A percentile compares a stretch with the other conserved stretches of the same genome.
These are phyloP conservation scores for Acanthochromis polyacanthus DNA, from an alignment of 2,113 vertebrate species.

Conservation along the genomic window DNA sequence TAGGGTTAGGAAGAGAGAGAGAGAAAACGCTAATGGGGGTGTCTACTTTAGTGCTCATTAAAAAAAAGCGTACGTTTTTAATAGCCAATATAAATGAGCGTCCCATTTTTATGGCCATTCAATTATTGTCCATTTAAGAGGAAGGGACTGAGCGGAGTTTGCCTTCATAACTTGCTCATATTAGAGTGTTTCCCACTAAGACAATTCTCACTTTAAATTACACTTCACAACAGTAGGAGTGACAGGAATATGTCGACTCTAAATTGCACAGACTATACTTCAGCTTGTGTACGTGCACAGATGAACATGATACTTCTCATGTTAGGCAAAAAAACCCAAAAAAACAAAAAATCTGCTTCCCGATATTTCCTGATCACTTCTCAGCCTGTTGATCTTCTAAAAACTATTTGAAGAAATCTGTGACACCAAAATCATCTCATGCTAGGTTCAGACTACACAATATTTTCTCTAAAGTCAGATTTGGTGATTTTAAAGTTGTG, in stretches of 20 bases:
- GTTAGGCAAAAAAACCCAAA: neutral
- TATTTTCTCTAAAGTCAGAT: neutral
- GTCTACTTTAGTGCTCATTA: conserved; percentile 78
- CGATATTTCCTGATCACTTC: conserved; percentile 1
- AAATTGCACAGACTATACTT: conserved; percentile 6
- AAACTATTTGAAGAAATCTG: neutral
- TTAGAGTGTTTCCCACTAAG: conserved; percentile 37
- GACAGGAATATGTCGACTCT: neutral
- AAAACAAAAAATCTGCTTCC: too few species aligned
- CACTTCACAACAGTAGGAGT: conserved; percentile 36
- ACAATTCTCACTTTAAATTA: conserved; percentile 63
- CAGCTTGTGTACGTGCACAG: conserved; percentile 10
- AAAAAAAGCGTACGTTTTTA: conserved; percentile 75
- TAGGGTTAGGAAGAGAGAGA: conserved; percentile 24
- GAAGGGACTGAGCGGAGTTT: conserved; percentile 65
- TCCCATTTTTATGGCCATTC: conserved; percentile 73
- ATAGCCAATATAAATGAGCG: conserved; percentile 78
- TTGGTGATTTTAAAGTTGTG: neutral
- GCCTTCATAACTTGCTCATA: conserved; percentile 57
- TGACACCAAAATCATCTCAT: conserved; percentile 1
- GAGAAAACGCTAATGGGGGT: conserved; percentile 62
- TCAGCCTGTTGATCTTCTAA: neutral
- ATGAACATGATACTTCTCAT: conserved; percentile 16
- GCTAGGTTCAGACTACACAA: neutral
- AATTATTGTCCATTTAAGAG: conserved; percentile 80